phyloP scores from a whole-genome alignment of 92 coral and sea anemone species.

The Palythoa grandis region DNA sequence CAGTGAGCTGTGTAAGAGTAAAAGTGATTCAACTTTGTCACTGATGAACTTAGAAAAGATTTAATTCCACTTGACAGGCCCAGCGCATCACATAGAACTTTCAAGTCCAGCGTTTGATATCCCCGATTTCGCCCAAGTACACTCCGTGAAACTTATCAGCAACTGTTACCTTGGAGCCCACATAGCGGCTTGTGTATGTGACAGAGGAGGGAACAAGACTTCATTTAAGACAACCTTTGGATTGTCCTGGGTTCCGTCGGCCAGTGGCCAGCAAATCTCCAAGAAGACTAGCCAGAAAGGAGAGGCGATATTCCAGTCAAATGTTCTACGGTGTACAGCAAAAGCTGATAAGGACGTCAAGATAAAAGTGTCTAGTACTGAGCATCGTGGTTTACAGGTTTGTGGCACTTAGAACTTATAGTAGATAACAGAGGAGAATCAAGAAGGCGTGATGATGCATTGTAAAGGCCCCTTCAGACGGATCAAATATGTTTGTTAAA shows the following conservation, averaged over 20 bases:
- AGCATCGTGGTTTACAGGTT: conserved; percentile 69
- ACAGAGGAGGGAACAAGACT: conserved; percentile 77
- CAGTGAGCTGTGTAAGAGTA: too few relatives aligned
- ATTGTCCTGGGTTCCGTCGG: conserved; percentile 70
- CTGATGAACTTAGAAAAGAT: too few relatives aligned
- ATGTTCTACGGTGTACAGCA: conserved; percentile 57
- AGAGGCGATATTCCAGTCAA: conserved; percentile 67
- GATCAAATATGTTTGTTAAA: too few relatives aligned
- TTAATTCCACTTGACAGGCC: conserved; percentile 47
- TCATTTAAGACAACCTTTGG: conserved; percentile 75
- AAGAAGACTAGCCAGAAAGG: conserved; percentile 71
- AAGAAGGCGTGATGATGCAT: too few relatives aligned
- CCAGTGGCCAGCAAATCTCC: conserved; percentile 54
- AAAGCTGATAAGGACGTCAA: conserved; percentile 72
- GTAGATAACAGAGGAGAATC: too few relatives aligned
- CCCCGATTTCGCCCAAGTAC: conserved; percentile 60
- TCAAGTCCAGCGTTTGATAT: conserved; percentile 77
- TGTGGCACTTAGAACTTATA: neutral
- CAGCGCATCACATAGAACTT: conserved; percentile 83
- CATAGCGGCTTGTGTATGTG: conserved; percentile 73
- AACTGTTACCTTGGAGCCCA: conserved; percentile 69
- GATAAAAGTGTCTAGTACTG: conserved; percentile 67
- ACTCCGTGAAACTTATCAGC: conserved; percentile 60
- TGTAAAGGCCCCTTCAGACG: too few relatives aligned
- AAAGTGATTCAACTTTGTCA: too few relatives aligned